These are phyloP conservation scores for Rhyacichthys aspro DNA, from an alignment of 2,797 vertebrate genomes.

Conservation along the genomic window DNA sequence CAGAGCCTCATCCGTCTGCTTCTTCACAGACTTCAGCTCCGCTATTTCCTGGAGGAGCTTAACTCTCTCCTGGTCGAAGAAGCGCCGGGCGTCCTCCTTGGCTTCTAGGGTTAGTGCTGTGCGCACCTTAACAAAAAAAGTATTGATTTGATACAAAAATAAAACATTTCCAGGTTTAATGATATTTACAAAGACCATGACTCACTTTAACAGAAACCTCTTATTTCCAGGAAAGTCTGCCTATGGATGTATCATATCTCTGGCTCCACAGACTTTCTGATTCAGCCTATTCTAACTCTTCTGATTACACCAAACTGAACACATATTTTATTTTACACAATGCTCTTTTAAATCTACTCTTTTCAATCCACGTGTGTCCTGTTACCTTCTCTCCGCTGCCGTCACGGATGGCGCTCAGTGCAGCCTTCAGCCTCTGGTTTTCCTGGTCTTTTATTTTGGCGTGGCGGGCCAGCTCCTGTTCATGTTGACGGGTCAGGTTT, in stretches of 20 bases:
- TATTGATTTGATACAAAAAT: background rate
- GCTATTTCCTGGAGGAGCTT: constrained; percentile 94
- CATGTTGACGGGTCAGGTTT: constrained; percentile 93
- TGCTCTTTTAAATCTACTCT: background rate
- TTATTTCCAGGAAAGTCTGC: background rate
- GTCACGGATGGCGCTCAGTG: constrained; percentile 89
- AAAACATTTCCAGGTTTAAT: constrained; percentile 1
- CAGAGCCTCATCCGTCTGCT: constrained; percentile 95
- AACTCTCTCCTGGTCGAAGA: constrained; percentile 95
- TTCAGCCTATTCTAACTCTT: background rate
- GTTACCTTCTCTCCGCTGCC: constrained; percentile 94
- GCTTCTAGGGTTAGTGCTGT: constrained; percentile 94
- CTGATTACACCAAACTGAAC: too few relatives aligned
- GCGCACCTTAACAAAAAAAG: constrained; percentile 68
- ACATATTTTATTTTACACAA: too few relatives aligned
- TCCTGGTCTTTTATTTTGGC: constrained; percentile 96
- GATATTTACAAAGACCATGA: background rate
- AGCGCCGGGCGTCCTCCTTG: constrained; percentile 95
- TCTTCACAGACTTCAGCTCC: constrained; percentile 91
- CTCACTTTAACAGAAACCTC: background rate
- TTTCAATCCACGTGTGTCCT: background rate
- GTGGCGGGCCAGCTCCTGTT: constrained; percentile 92
- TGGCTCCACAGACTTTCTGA: background rate
- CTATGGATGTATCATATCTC: background rate
- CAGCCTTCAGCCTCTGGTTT: constrained; percentile 93